Percentiles rank a stretch among this genome's conserved stretches.
Conservation (phyloP, 2,113 vertebrate species). For the Corynorhinus townsendii region DNA sequence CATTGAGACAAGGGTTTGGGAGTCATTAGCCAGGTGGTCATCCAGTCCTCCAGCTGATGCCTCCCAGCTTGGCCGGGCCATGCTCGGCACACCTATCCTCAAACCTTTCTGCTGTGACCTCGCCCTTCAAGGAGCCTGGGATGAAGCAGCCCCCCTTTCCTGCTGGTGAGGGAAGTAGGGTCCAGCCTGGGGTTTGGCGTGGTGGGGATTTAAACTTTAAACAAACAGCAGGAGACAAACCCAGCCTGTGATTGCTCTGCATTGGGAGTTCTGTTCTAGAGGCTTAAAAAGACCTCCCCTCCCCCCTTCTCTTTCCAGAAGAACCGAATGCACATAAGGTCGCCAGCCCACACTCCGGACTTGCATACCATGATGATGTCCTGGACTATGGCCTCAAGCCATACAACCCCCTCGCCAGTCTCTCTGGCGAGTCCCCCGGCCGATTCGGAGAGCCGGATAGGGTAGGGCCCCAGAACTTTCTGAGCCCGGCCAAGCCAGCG, state of each 20-base stretch:
- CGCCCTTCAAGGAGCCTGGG: not conserved
- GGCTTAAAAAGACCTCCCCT: slow-evolving; percentile 86
- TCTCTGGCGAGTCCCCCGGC: slow-evolving; percentile 83
- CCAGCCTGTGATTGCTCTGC: slow-evolving; percentile 76
- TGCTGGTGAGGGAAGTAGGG: not conserved
- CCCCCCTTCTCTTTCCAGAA: slow-evolving; percentile 93
- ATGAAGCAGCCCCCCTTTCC: not conserved
- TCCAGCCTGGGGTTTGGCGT: not conserved
- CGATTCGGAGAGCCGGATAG: slow-evolving; percentile 88
- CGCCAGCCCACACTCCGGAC: slow-evolving; percentile 87
- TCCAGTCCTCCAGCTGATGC: not conserved
- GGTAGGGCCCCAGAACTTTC: slow-evolving; percentile 88
- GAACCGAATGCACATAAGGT: slow-evolving; percentile 91
- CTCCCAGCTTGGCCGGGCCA: rapidly evolving
- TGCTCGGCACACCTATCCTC: not conserved
- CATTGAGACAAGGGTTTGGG: not conserved
- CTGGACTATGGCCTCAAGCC: slow-evolving; percentile 92
- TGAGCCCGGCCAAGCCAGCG: slow-evolving; percentile 82
- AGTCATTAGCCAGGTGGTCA: rapidly evolving
- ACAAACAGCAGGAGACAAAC: not conserved
- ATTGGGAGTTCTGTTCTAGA: slow-evolving; percentile 77
- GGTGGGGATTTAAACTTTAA: not conserved
- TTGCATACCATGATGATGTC: slow-evolving; percentile 87
- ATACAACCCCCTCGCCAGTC: slow-evolving; percentile 83
- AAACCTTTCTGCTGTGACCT: not conserved